phyloP scores from a whole-genome alignment of 2,113 vertebrate genomes.

The Willisornis vidua region DNA sequence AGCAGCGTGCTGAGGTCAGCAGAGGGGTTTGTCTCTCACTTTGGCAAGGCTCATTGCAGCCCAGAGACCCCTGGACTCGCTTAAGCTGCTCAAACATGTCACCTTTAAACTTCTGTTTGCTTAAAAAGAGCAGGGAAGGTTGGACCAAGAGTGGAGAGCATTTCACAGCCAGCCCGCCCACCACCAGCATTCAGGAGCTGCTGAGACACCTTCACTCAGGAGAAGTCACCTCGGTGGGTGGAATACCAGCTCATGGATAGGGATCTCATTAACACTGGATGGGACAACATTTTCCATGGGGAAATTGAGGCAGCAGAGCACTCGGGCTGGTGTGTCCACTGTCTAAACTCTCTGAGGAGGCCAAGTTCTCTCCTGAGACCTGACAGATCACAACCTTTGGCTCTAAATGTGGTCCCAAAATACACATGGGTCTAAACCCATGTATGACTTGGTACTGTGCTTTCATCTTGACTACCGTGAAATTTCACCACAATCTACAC shows the following conservation, averaged over 20 bases:
- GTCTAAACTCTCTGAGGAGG: not conserved
- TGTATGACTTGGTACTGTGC: not conserved
- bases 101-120: not conserved
- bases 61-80: not conserved
- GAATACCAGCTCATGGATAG: too few relatives aligned
- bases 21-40: not conserved
- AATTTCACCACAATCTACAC: not conserved
- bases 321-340: not conserved
- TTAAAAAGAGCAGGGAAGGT: not conserved
- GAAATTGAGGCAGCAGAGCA: not conserved
- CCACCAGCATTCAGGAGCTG: not conserved
- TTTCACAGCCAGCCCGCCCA: not conserved
- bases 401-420: not conserved
- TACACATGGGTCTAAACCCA: not conserved
- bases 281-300: not conserved
- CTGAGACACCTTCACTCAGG: not conserved
- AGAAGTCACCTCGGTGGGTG: not conserved
- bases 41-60: not conserved
- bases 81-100: not conserved
- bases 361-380: not conserved
- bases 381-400: not conserved
- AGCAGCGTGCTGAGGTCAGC: accelerated
- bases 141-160: not conserved
- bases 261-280: not conserved
- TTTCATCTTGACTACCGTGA: not conserved